These are phyloP conservation scores for Rhyacophila evoluta DNA, from an alignment of 2,888 invertebrate genomes.

Conservation along the genomic window DNA sequence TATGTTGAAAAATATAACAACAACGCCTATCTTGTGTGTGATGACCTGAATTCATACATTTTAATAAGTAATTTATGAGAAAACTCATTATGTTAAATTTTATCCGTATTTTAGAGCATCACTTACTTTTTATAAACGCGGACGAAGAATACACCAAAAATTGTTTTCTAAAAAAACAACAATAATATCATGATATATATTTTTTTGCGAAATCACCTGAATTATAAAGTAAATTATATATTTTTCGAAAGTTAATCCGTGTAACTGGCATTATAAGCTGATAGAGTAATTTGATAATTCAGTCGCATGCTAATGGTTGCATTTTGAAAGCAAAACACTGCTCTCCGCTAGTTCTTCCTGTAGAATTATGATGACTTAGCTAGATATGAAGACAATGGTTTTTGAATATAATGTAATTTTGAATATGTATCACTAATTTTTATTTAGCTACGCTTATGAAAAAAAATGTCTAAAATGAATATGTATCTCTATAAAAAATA, in stretches of 20 bases:
- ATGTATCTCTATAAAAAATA: neutral
- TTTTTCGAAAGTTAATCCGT: constrained; percentile 13
- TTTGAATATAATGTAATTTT: neutral
- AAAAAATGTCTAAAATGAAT: neutral
- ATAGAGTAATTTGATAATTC: neutral
- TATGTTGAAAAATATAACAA: constrained; percentile 38
- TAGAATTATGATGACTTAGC: neutral
- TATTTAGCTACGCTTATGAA: neutral
- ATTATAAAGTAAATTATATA: neutral
- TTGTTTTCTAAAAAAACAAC: neutral
- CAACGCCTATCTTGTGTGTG: constrained; percentile 38
- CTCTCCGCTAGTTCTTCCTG: neutral
- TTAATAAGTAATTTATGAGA: constrained; percentile 22
- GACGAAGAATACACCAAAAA: neutral
- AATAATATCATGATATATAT: neutral
- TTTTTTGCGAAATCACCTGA: constrained; percentile 6
- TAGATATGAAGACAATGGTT: neutral
- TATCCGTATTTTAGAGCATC: neutral
- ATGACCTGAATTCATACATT: constrained; percentile 43
- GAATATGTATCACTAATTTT: neutral
- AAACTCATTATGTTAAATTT: constrained; percentile 1
- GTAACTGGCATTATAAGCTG: neutral
- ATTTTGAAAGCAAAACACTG: constrained; percentile 9
- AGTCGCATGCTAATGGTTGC: constrained; percentile 4
- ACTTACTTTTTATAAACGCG: neutral